Percentiles rank a stretch among this genome's conserved stretches.
Conservation (phyloP, 2,797 vertebrate genomes). For the Liparis tanakae region DNA sequence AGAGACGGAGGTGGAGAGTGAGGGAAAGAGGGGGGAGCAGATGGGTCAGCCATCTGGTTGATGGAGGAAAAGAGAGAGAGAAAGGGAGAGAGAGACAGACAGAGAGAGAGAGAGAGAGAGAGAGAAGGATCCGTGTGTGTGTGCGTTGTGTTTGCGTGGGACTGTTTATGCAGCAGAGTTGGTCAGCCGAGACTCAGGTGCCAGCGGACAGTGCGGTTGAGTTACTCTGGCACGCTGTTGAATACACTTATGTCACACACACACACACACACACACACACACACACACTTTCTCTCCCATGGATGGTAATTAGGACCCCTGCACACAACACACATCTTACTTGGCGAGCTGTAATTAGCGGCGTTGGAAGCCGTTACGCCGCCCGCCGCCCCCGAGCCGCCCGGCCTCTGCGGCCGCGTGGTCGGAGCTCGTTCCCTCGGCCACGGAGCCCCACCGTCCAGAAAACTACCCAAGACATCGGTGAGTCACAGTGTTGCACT, state of each 20-base stretch:
- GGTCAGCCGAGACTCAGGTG: slow-evolving; percentile 65
- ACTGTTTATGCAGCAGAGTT: slow-evolving; percentile 39
- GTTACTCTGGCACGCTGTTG: slow-evolving; percentile 35
- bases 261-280: slow-evolving; percentile 17
- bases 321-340: slow-evolving; percentile 10
- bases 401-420: too few relatives aligned
- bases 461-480: slow-evolving; percentile 38
- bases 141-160: slow-evolving; percentile 44
- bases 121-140: slow-evolving; percentile 20
- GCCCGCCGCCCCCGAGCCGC: background rate
- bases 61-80: slow-evolving; percentile 76
- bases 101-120: slow-evolving; percentile 46
- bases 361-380: background rate
- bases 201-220: slow-evolving; percentile 44
- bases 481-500: slow-evolving; percentile 27
- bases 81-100: slow-evolving; percentile 73
- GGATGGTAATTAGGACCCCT: background rate
- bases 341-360: background rate
- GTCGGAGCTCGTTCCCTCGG: slow-evolving; percentile 14
- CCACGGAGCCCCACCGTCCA: slow-evolving; percentile 27
- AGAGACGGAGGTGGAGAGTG: slow-evolving; percentile 56
- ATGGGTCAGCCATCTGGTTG: slow-evolving; percentile 88
- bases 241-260: slow-evolving; percentile 36
- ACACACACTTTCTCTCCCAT: slow-evolving; percentile 23
- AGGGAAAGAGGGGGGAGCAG: slow-evolving; percentile 77